Evolutionary conservation across 2,888 invertebrate species (phyloP).

Genomic region (Cryptocephalus moraei): DNA sequence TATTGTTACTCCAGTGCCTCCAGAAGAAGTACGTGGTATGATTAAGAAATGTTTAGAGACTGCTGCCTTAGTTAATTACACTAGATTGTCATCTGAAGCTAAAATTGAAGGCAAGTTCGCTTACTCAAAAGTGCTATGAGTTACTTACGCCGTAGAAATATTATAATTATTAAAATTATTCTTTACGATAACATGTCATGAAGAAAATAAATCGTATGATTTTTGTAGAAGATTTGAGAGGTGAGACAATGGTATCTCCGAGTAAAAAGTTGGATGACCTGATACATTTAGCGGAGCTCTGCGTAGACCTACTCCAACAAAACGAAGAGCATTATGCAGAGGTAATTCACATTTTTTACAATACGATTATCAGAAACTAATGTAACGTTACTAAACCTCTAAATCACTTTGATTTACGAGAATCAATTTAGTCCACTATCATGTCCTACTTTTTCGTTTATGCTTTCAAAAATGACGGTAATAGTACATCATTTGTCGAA

Average conservation of each 20-base stretch:
- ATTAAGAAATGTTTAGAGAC: slow-evolving; percentile 96
- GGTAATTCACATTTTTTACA: slow-evolving; percentile 48
- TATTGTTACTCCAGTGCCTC: slow-evolving; percentile 91
- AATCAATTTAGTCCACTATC: too few species aligned
- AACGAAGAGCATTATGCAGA: slow-evolving; percentile 99
- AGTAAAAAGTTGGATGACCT: slow-evolving; percentile 91
- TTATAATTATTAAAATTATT: background rate
- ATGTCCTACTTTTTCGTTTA: too few species aligned
- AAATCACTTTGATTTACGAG: too few species aligned
- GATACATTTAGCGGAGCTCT: slow-evolving; percentile 92
- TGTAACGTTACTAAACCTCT: too few species aligned
- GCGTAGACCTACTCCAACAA: slow-evolving; percentile 96
- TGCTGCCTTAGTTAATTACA: slow-evolving; percentile 95
- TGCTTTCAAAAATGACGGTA: too few species aligned
- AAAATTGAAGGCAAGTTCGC: slow-evolving; percentile 81
- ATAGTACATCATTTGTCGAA: too few species aligned
- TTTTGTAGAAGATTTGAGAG: slow-evolving; percentile 62
- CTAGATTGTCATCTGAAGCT: slow-evolving; percentile 89
- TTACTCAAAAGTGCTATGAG: background rate
- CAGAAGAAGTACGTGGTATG: slow-evolving; percentile 90
- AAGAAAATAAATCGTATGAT: background rate
- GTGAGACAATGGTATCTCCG: slow-evolving; percentile 74
- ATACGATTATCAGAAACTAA: too few species aligned
- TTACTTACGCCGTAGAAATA: background rate
- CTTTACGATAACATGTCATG: background rate